Percentiles rank a stretch among this genome's conserved stretches.
Conservation (phyloP, 2,888 invertebrate species). For the Doris montereyensis region DNA sequence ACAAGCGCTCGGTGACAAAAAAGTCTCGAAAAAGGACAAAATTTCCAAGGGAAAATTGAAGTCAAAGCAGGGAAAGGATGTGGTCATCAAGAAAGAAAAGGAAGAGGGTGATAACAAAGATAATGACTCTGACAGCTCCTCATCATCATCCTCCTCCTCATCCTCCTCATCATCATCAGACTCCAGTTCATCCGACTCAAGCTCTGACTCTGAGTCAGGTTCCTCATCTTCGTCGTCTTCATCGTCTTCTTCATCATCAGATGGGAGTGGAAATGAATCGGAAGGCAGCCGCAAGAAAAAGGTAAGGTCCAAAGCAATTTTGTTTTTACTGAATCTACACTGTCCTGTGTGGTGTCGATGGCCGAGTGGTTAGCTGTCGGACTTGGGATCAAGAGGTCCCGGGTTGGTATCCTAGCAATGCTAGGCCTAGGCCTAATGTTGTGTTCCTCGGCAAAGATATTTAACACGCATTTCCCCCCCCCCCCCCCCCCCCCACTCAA, state of each 20-base stretch:
- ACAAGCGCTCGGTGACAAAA: background rate
- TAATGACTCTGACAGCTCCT: background rate
- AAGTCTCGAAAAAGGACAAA: background rate
- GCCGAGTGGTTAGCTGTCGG: too few species aligned
- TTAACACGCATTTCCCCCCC: too few species aligned
- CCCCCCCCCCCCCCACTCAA: too few species aligned
- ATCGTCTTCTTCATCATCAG: constrained; percentile 35
- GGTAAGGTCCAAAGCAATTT: too few species aligned
- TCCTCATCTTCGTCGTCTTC: constrained; percentile 41
- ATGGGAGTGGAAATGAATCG: constrained; percentile 10
- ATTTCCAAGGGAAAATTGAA: constrained; percentile 18
- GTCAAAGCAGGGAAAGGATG: constrained; percentile 16
- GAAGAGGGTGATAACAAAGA: constrained; percentile 25
- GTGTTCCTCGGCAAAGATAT: too few species aligned
- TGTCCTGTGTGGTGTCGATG: too few species aligned
- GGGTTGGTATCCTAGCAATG: too few species aligned
- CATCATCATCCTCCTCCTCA: constrained; percentile 14
- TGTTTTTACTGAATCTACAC: too few species aligned
- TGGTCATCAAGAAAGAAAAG: constrained; percentile 26
- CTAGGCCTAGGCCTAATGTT: too few species aligned
- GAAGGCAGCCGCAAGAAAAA: background rate
- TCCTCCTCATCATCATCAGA: constrained; percentile 22
- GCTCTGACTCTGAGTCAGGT: constrained; percentile 41
- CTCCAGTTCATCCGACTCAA: constrained; percentile 33
- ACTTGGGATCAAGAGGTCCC: too few species aligned